Evolutionary conservation across 2,888 invertebrate species (phyloP).

Genomic region (Amiota minor): DNA sequence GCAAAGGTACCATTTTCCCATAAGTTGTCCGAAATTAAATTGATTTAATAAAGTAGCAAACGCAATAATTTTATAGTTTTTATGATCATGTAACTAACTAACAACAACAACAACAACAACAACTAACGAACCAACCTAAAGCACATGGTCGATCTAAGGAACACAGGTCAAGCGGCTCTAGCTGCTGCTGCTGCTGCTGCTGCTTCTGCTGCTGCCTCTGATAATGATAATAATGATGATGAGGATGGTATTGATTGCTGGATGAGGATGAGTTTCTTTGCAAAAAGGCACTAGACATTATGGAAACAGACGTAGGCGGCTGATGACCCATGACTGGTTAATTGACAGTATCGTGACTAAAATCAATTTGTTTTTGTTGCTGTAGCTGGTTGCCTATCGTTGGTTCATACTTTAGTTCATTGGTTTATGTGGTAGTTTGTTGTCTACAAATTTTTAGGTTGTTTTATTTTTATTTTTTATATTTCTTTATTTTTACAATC

Average conservation of each 20-base stretch:
- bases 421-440: constrained; percentile 41
- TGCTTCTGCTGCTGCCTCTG: constrained; percentile 26
- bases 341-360: constrained; percentile 73
- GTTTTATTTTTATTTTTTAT: constrained; percentile 54
- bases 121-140: background rate
- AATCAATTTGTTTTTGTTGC: constrained; percentile 69
- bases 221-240: background rate
- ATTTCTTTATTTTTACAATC: constrained; percentile 36
- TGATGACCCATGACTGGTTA: constrained; percentile 71
- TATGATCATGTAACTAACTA: constrained; percentile 1
- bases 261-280: too few species aligned
- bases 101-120: background rate
- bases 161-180: constrained; percentile 6
- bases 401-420: background rate
- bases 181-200: constrained; percentile 30
- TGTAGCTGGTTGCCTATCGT: background rate
- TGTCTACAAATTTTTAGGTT: constrained; percentile 60
- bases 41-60: constrained; percentile 67
- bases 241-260: too few species aligned
- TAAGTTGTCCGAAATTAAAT: constrained; percentile 39
- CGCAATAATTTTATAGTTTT: constrained; percentile 63
- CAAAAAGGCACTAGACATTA: too few species aligned
- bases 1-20: constrained; percentile 40
- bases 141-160: background rate
- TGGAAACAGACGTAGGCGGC: constrained; percentile 7